A percentile compares a stretch with the other conserved stretches of the same genome.
Conservation (phyloP, 2,797 vertebrate genomes). For the Sebastes oblongus region DNA sequence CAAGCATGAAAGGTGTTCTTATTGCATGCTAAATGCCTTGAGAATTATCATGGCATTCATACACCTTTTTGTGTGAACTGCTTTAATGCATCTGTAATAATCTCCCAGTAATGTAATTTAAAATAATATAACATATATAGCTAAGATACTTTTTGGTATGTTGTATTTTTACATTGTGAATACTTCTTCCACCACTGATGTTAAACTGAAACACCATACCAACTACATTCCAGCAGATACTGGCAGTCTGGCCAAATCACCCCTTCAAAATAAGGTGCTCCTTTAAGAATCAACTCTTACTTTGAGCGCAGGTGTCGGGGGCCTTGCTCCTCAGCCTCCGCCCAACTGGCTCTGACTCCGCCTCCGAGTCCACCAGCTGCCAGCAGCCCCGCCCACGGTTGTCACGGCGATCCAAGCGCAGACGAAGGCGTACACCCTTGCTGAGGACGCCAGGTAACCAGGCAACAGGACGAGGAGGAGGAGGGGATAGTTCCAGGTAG, state of each 20-base stretch:
- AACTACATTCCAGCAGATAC: neutral
- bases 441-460: conserved; percentile 74
- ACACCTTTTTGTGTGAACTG: too few species aligned
- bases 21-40: too few species aligned
- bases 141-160: too few species aligned
- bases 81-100: neutral
- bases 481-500: conserved; percentile 14
- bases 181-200: neutral
- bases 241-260: neutral
- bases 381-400: conserved; percentile 71
- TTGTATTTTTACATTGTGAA: neutral
- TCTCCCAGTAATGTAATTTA: neutral
- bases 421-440: conserved; percentile 73
- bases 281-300: conserved; percentile 44
- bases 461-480: conserved; percentile 39
- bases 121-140: too few species aligned
- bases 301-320: conserved; percentile 44
- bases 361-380: conserved; percentile 75
- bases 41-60: too few species aligned
- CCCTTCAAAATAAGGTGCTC: neutral
- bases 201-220: neutral
- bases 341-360: conserved; percentile 40
- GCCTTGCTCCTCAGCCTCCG: conserved; percentile 33
- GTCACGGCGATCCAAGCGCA: conserved; percentile 72
- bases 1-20: too few species aligned